These are phyloP conservation scores for Ceryle rudis DNA, from an alignment of 2,797 vertebrate species.

Conservation along the genomic window DNA sequence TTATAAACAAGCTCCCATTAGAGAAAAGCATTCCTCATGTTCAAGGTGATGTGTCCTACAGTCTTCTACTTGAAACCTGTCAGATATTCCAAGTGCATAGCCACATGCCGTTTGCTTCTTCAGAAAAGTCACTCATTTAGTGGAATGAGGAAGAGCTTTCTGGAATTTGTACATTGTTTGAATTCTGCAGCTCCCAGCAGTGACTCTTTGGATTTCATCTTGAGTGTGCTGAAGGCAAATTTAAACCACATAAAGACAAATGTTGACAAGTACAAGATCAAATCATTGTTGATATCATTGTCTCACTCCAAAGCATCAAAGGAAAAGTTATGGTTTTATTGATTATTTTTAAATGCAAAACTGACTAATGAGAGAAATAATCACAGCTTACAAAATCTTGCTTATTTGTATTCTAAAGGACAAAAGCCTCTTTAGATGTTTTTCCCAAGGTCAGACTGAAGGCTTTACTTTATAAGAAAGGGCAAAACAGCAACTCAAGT, in stretches of 20 bases:
- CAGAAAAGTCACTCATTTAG: background rate
- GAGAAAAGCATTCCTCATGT: background rate
- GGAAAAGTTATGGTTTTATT: background rate
- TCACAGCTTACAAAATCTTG: background rate
- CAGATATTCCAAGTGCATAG: background rate
- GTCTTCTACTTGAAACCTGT: background rate
- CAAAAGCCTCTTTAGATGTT: background rate
- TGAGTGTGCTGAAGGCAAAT: background rate
- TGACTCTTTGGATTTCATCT: background rate
- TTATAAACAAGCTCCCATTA: background rate
- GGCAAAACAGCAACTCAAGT: background rate
- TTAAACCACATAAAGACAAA: slow-evolving; percentile 39
- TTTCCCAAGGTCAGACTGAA: slow-evolving; percentile 34
- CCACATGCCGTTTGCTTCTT: background rate
- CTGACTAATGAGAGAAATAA: slow-evolving; percentile 26
- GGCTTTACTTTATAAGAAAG: background rate
- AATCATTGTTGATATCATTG: slow-evolving; percentile 20
- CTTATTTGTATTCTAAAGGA: slow-evolving; percentile 2
- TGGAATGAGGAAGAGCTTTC: background rate
- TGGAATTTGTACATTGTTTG: background rate
- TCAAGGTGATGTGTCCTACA: background rate
- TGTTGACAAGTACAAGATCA: background rate
- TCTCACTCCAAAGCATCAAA: slow-evolving; percentile 27
- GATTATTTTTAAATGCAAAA: slow-evolving; percentile 25
- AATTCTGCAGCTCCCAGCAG: background rate